phyloP scores from a whole-genome alignment of 2,888 invertebrate species.

The Troides oblongomaculatus region DNA sequence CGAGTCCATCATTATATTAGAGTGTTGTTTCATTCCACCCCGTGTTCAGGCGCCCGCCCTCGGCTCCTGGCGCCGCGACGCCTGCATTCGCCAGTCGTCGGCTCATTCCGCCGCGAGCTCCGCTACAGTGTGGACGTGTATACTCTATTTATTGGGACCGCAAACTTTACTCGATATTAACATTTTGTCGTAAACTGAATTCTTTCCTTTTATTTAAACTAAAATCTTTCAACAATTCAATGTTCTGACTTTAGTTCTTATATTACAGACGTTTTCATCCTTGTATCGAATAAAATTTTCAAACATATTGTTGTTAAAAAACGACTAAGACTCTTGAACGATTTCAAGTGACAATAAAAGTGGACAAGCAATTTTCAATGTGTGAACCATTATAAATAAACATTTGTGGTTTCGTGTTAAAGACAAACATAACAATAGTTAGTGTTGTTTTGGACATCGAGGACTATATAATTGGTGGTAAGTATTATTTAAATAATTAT shows the following conservation, averaged over 20 bases:
- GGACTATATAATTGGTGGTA: constrained; percentile 26
- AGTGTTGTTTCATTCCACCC: constrained; percentile 77
- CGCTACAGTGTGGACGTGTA: constrained; percentile 48
- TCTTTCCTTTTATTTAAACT: constrained; percentile 32
- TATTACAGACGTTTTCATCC: neutral
- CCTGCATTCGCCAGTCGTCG: constrained; percentile 39
- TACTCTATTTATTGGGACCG: constrained; percentile 31
- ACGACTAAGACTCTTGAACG: constrained; percentile 37
- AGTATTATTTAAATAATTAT: constrained; percentile 6
- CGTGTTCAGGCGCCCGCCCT: constrained; percentile 57
- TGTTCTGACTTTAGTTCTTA: neutral
- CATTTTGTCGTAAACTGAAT: constrained; percentile 40
- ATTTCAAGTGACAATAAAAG: constrained; percentile 59
- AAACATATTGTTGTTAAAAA: constrained; percentile 27
- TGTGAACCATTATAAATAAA: constrained; percentile 46
- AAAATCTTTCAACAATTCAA: constrained; percentile 2
- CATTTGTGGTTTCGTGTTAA: constrained; percentile 59
- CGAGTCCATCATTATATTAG: constrained; percentile 79
- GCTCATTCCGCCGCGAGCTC: constrained; percentile 65
- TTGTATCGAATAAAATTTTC: neutral
- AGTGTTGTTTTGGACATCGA: constrained; percentile 23
- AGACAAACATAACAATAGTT: constrained; percentile 32
- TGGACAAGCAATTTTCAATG: constrained; percentile 52
- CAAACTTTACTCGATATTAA: constrained; percentile 73
- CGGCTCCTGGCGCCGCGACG: constrained; percentile 39